Conservation (phyloP, 92 coral and sea anemone genomes). For the Chrysogorgia sp. region DNA sequence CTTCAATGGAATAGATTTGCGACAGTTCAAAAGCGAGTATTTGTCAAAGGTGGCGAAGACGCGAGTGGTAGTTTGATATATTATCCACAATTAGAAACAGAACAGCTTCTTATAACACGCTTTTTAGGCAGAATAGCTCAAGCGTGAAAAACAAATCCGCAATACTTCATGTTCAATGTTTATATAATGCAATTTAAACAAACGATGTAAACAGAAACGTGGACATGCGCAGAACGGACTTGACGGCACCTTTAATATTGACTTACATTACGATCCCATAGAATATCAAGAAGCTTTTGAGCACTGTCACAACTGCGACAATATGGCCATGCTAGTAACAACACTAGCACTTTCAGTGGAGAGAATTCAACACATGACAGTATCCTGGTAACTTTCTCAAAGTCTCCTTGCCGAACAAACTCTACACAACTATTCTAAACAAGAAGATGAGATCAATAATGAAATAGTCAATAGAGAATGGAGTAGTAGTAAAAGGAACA, state of each 20-base stretch:
- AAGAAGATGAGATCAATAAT: neutral
- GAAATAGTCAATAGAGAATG: neutral
- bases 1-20: too few species aligned
- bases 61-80: too few species aligned
- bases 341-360: slow-evolving; percentile 78
- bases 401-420: slow-evolving; percentile 81
- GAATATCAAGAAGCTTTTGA: slow-evolving; percentile 74
- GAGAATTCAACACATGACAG: slow-evolving; percentile 78
- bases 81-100: too few species aligned
- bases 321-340: slow-evolving; percentile 93
- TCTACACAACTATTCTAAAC: slow-evolving; percentile 82
- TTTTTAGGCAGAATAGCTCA: too few species aligned
- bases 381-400: slow-evolving; percentile 67
- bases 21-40: too few species aligned
- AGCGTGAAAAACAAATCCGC: too few species aligned
- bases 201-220: too few species aligned
- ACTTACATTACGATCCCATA: slow-evolving; percentile 85
- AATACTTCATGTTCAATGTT: too few species aligned
- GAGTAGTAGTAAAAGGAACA: neutral
- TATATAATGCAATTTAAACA: too few species aligned
- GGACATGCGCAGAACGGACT: neutral
- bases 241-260: too few species aligned
- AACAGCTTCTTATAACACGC: too few species aligned
- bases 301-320: slow-evolving; percentile 97
- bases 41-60: too few species aligned